Base-by-base conservation (phyloP, 2,797 vertebrate species). In the Phrynocephalus guinanensis region DNA sequence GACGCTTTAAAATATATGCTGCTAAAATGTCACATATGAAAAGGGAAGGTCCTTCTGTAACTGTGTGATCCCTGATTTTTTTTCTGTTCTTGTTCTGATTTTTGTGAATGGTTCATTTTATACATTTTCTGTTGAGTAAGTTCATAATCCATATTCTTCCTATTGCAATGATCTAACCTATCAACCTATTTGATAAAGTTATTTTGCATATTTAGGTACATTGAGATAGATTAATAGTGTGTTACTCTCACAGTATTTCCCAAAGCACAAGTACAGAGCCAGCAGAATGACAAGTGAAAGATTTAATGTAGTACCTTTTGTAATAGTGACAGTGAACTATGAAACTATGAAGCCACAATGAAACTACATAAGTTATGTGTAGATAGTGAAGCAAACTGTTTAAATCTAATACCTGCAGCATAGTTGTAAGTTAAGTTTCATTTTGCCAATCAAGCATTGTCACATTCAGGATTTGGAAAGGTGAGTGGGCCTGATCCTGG, bases 311-410 rank as follows among this genome's bases (percentile, higher is more conserved):
- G 6, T 28, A 8, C 11, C 30, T 67, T 70, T 70, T 87, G 78
- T 84, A 87, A 78, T 82, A 50, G 63, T 63, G 4, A 81, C 6
- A 16, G 72, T 5, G 83, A 1, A 79, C 95, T 95, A 86, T 22
- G 85, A 91, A 95, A 91, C 93, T 88, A 90, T n/a, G 95, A 93
- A 92, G 95, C 82, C 95, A 90, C 90, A 95, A 15, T 22, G 85
- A 91, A 95, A 91, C 93, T 88, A 90, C 1, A 71, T 20, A 92
- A 87, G 67, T 11, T 70, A 91, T 80, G 56, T 56, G 68, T 2
- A 11, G 13, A 50, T 67, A 15, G 30, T 1, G 0, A 44, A 28
- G 10, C 4, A 30, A 60, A 30, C 6, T 0, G 76, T 85, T 33
- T 72, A 82, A 20, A 56, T 20, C 38, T 73, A 24, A 10, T 68